phyloP scores from a whole-genome alignment of 1,140 invertebrate species.

The Lucilia cuprina region DNA sequence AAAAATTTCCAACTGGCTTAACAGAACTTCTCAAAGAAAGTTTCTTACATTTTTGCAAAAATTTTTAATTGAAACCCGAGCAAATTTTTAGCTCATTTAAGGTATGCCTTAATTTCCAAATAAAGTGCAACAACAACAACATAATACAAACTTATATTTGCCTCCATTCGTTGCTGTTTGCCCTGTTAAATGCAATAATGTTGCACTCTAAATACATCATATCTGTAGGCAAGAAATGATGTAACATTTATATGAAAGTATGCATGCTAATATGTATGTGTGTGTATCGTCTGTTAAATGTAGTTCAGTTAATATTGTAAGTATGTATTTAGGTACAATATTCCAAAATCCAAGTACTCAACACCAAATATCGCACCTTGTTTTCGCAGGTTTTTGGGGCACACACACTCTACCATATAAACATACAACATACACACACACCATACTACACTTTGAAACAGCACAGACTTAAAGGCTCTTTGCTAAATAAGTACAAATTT shows the following conservation, averaged over 20 bases:
- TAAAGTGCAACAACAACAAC: too few species aligned
- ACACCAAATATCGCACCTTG: constrained; percentile 32
- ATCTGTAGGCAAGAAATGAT: not conserved
- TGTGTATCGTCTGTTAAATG: not conserved
- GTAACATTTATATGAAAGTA: not conserved
- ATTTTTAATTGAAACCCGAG: too few species aligned
- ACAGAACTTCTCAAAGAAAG: too few species aligned
- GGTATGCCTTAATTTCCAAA: too few species aligned
- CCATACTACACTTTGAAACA: not conserved
- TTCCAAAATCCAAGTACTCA: not conserved
- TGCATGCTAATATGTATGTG: not conserved
- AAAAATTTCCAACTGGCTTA: too few species aligned
- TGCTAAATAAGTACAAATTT: not conserved
- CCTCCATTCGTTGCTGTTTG: too few species aligned
- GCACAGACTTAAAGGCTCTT: constrained; percentile 16
- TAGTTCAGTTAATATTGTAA: not conserved
- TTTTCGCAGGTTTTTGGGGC: constrained; percentile 31
- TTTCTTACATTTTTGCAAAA: too few species aligned
- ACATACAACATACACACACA: too few species aligned
- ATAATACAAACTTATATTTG: too few species aligned
- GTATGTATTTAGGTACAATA: not conserved
- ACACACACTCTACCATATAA: not conserved
- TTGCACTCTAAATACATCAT: not conserved
- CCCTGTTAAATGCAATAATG: too few species aligned
- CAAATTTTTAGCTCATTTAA: too few species aligned